Percentiles rank a stretch among this genome's conserved stretches.
Evolutionary conservation across 2,797 vertebrate species (phyloP).

Genomic region (Galagoides demidoff): DNA sequence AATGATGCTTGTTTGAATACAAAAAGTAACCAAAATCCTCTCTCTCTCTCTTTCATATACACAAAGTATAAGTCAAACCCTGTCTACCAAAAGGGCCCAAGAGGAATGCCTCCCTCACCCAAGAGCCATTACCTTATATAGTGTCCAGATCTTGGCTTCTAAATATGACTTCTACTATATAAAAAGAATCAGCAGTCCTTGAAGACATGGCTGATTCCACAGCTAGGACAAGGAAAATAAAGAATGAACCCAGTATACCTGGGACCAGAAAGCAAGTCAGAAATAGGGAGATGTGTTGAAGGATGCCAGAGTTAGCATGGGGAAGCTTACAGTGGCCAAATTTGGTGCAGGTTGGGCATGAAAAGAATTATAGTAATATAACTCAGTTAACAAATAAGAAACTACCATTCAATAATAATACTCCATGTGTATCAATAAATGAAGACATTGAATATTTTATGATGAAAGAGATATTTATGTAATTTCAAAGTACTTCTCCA

Average conservation of each 20-base stretch:
- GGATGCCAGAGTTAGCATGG: not conserved
- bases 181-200: not conserved
- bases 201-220: not conserved
- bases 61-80: not conserved
- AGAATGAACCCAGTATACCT: not conserved
- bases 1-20: not conserved
- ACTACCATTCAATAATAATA: not conserved
- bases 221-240: not conserved
- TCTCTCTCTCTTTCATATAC: not conserved
- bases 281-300: not conserved
- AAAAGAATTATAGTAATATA: not conserved
- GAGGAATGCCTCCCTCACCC: not conserved
- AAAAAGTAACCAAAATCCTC: not conserved
- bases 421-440: not conserved
- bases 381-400: not conserved
- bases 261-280: not conserved
- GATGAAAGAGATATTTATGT: not conserved
- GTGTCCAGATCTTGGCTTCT: not conserved
- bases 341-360: not conserved
- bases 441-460: not conserved
- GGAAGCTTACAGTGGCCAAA: not conserved
- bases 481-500: constrained; percentile 5
- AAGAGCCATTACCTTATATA: not conserved
- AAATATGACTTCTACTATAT: not conserved
- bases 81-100: not conserved